Base-by-base conservation (phyloP, 30 jellyfish, hydroid and myxozoan species). In the Morbakka virulenta region DNA sequence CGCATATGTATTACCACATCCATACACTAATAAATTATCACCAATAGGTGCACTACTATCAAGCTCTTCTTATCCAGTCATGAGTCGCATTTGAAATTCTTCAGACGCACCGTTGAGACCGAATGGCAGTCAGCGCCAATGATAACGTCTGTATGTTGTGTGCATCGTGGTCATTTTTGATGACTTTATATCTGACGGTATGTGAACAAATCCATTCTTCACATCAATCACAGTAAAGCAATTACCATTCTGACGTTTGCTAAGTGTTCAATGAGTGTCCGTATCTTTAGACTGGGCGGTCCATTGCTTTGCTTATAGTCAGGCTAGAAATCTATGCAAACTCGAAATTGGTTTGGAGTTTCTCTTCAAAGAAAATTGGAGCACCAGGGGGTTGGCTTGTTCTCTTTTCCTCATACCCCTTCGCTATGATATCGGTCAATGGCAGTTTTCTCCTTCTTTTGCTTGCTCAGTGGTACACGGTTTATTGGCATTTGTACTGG, bases 81-180 rank as follows among this genome's bases (percentile, higher is more conserved):
- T 6, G 57, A 81, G 76, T 34, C 66, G 35, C 20, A 76, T 29
- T 65, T 65, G 77, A 29, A 65, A 65, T 41, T 41, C 57, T 41
- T 41, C 57, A 6, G 57, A 17, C 13, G 57, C 57, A 41, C 57
- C 17, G 57, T 41, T 41, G 17, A 41, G 9, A 17, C 57, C 57
- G 17, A 41, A 41, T 41, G 57, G 57, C 9, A 41, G 50, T 14
- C 64, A 4, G 30, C 29, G 79, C 68, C 74, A 80, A 30, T 2
- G 76, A 35, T 50, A 80, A 28, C 81, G 20, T 3, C 92, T 81
- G 41, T 48, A 28, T 24, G 92, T 78, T 9, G 78, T 69, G 22
- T 28, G 24, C 13, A 80, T 63, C 36, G 92, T 67, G n/a, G 86
- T 80, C 71, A 80, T 26, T 30, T 48, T 26, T 34, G 72, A 36